A percentile compares a stretch with the other conserved stretches of the same genome.
Conservation (phyloP, 2,888 invertebrate genomes). For the Ditylenchus weischeri region DNA sequence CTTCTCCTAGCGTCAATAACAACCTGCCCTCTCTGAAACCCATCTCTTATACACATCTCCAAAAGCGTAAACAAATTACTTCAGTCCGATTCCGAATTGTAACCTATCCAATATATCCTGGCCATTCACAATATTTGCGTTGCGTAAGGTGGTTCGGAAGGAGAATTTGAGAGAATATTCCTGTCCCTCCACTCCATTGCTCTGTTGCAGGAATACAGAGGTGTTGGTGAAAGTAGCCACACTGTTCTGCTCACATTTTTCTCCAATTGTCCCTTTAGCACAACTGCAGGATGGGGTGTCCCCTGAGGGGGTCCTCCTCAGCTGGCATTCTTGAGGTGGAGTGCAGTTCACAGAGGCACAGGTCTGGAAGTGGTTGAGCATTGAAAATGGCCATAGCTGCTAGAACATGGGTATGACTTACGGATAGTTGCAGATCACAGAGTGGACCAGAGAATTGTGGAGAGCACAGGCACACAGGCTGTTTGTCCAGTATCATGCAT, state of each 20-base stretch:
- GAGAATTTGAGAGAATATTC: conserved; percentile 13
- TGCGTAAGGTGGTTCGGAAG: conserved; percentile 45
- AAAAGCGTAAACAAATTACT: not conserved
- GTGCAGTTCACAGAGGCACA: not conserved
- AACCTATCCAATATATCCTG: conserved; percentile 46
- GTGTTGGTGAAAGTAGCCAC: conserved; percentile 42
- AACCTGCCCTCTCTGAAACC: too few species aligned
- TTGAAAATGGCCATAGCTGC: conserved; percentile 9
- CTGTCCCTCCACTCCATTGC: not conserved
- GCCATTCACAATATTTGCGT: conserved; percentile 47
- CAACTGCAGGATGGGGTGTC: conserved; percentile 29
- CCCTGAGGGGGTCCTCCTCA: not conserved
- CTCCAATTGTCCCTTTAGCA: conserved; percentile 37
- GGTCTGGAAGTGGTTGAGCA: conserved; percentile 11
- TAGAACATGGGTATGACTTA: not conserved
- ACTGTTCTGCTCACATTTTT: conserved; percentile 38
- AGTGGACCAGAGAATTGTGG: conserved; percentile 24
- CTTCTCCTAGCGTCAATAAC: too few species aligned
- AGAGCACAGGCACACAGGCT: conserved; percentile 27
- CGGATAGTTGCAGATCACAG: conserved; percentile 20
- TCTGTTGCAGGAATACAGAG: conserved; percentile 27
- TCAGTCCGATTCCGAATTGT: not conserved
- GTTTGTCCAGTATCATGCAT: conserved; percentile 23
- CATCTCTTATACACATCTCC: too few species aligned
- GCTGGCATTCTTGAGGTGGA: not conserved